These are phyloP conservation scores for Tribolium castaneum DNA, from an alignment of 1,140 invertebrate genomes.

Conservation along the genomic window DNA sequence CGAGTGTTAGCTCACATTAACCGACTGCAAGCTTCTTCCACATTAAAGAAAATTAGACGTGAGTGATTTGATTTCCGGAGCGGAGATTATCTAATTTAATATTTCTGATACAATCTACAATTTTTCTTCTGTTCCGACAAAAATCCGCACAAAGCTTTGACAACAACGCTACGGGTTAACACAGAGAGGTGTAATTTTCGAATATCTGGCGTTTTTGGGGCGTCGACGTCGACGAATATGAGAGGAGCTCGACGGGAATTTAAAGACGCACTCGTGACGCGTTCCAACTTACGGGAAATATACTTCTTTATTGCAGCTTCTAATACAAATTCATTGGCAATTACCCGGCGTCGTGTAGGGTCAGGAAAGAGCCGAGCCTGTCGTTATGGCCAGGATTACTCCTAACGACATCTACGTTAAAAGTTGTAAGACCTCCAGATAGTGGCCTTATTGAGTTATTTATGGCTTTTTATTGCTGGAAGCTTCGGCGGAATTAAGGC, in stretches of 20 bases:
- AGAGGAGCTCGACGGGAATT: neutral
- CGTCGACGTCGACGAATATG: neutral
- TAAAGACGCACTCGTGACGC: neutral
- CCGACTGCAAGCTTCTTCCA: neutral
- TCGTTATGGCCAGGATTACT: conserved; percentile 51
- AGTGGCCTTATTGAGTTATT: conserved; percentile 31
- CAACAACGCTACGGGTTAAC: no score
- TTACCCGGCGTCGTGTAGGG: conserved; percentile 43
- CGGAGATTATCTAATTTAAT: conserved; percentile 11
- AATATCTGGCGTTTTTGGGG: neutral
- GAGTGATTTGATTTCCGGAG: conserved; percentile 10
- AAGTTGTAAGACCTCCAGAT: conserved; percentile 42
- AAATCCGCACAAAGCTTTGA: neutral
- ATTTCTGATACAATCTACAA: neutral
- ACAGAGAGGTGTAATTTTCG: neutral
- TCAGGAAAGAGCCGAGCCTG: conserved; percentile 29
- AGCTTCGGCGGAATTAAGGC: neutral
- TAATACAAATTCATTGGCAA: conserved; percentile 53
- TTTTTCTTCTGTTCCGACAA: neutral
- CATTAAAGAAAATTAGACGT: conserved; percentile 14
- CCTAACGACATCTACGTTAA: conserved; percentile 49
- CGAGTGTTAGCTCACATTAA: conserved; percentile 17
- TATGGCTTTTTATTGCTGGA: conserved; percentile 6
- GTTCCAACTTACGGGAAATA: neutral
- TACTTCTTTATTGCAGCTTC: conserved; percentile 43